phyloP scores from a whole-genome alignment of 1,140 invertebrate species.

The Hycleus cichorii region DNA sequence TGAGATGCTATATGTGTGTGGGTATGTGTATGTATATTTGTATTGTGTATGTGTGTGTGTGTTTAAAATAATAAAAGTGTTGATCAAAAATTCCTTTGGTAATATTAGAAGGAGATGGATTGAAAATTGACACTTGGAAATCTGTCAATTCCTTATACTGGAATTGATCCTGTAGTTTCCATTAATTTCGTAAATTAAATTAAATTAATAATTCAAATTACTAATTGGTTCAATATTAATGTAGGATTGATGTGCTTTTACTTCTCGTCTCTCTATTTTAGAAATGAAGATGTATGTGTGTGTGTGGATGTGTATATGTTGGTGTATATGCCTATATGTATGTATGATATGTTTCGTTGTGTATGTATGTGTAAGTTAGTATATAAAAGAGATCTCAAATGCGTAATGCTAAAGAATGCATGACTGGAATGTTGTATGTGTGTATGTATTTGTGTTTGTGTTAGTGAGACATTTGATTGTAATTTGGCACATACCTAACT shows the following conservation, averaged over 20 bases:
- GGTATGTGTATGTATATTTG: neutral
- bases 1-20: neutral
- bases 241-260: too few species aligned
- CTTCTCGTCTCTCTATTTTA: neutral
- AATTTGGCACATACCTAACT: conserved; percentile 37
- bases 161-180: neutral
- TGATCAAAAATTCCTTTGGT: conserved; percentile 30
- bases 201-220: neutral
- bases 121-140: conserved; percentile 33
- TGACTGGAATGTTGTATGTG: conserved; percentile 27
- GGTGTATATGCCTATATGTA: too few species aligned
- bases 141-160: conserved; percentile 27
- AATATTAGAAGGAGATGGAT: conserved; percentile 31
- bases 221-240: neutral
- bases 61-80: neutral
- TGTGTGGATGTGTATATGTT: neutral
- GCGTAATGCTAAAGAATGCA: conserved; percentile 33
- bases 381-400: conserved; percentile 17
- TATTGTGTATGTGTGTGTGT: conserved; percentile 2
- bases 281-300: conserved; percentile 8
- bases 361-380: neutral
- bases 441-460: neutral
- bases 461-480: conserved; percentile 35
- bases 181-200: neutral
- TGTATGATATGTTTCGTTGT: neutral